Base-by-base conservation (phyloP, 1,140 invertebrate species). In the Meloidogyne hapla region DNA sequence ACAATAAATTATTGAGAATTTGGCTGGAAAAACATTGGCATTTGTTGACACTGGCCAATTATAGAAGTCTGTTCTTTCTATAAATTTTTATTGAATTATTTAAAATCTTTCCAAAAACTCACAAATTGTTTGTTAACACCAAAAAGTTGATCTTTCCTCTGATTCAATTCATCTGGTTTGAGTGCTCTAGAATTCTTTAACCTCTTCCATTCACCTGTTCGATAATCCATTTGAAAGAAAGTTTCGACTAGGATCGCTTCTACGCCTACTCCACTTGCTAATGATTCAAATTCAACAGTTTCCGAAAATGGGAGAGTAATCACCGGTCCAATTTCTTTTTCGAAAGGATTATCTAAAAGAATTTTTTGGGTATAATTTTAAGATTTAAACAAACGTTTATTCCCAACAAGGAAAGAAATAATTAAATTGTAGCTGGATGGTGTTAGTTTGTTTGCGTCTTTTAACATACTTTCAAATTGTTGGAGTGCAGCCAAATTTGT, bases 151-250 rank as follows among this genome's bases (percentile, higher is more conserved):
- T 56, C 48, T 56, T 56, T 56, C n/a, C 48, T 18, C 48, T n/a
- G 18, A 9, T 56, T 56, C 5, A 56, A 13, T 56, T 56, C 48
- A 6, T 56, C 48, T 13, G 48, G 48, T 15, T 56, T n/a, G 12
- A 56, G 67, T 3, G n/a, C 38, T 8, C 69, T 18, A 40, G 61
- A 45, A 61, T 73, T 64, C 6, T 64, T 23, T 40, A 73, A 18
- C 21, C 71, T 28, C 64, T 75, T 75, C 74, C 74, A 75, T 23
- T 77, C 76, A 15, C 76, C 76, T n/a, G 76, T 77, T 28, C 75
- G 21, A 40, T 76, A 77, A 25, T 77, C 66, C 76, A 77, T 77
- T 42, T 77, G 76, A 56, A 77, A 77, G 26, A 48, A 77, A 12
- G 76, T 77, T 40, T 77, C 76, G 10, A 77, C 76, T 5, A 77